phyloP scores from a whole-genome alignment of 2,888 invertebrate genomes.

The Melinaea marsaeus region DNA sequence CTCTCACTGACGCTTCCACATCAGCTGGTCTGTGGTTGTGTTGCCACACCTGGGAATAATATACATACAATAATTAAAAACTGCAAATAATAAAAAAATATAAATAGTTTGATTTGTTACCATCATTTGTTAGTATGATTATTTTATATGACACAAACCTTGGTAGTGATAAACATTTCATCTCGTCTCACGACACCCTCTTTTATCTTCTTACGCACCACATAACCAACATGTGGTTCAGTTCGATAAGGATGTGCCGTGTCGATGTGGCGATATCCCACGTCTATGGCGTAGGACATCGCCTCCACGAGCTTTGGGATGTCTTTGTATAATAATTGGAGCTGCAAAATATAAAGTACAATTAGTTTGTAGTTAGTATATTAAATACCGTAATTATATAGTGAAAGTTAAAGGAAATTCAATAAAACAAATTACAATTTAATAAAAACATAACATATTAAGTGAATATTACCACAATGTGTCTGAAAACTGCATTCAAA shows the following conservation, averaged over 20 bases:
- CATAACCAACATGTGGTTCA: conserved; percentile 83
- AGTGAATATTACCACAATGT: too few relatives aligned
- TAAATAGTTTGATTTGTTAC: background rate
- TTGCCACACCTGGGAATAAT: conserved; percentile 58
- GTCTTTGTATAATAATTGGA: conserved; percentile 36
- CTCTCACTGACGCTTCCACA: conserved; percentile 54
- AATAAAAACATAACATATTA: too few relatives aligned
- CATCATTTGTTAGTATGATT: background rate
- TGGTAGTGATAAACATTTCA: conserved; percentile 84
- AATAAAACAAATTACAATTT: too few relatives aligned
- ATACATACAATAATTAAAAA: background rate
- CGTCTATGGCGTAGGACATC: conserved; percentile 83
- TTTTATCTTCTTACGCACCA: conserved; percentile 78
- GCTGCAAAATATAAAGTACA: conserved; percentile 33
- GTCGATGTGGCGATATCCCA: conserved; percentile 88
- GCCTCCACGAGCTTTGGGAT: conserved; percentile 69
- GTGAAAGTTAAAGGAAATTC: background rate
- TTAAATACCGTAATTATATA: too few relatives aligned
- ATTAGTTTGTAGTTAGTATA: conserved; percentile 28
- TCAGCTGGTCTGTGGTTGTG: conserved; percentile 54
- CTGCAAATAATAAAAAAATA: too few relatives aligned
- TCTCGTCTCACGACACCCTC: conserved; percentile 83
- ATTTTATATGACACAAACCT: conserved; percentile 50
- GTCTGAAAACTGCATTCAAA: too few relatives aligned
- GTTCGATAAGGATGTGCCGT: conserved; percentile 84